Percentiles rank a stretch among this genome's conserved stretches.
phyloP scores from a whole-genome alignment of 2,888 invertebrate genomes.

The Oegoconia quadripuncta region DNA sequence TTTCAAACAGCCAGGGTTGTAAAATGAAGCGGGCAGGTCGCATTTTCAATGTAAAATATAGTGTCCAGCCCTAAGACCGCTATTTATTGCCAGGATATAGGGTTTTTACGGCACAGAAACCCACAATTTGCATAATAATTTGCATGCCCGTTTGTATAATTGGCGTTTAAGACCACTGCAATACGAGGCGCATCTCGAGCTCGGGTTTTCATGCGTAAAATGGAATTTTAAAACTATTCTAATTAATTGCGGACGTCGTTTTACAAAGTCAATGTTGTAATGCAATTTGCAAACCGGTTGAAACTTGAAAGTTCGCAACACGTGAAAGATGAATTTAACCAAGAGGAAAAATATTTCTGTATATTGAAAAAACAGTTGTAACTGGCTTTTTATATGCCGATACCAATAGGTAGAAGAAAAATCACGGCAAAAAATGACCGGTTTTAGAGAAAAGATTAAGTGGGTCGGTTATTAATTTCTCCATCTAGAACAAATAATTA shows the following conservation, averaged over 20 bases:
- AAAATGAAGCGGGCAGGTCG: slow-evolving; percentile 3
- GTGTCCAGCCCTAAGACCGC: slow-evolving; percentile 3
- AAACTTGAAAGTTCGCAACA: not conserved
- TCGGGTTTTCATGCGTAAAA: not conserved
- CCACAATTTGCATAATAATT: slow-evolving; percentile 38
- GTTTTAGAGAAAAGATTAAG: no score
- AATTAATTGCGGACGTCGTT: no score
- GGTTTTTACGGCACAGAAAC: slow-evolving; percentile 16
- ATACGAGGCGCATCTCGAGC: not conserved
- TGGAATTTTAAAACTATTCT: no score
- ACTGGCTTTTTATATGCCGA: no score
- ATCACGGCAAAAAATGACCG: no score
- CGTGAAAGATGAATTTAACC: no score
- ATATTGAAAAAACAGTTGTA: no score
- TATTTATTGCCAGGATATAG: slow-evolving; percentile 11
- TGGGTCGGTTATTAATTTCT: no score
- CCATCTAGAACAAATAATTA: no score
- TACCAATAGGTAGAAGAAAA: no score
- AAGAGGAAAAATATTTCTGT: no score
- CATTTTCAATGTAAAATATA: slow-evolving; percentile 1
- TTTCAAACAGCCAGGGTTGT: slow-evolving; percentile 5
- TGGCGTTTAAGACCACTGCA: slow-evolving; percentile 17
- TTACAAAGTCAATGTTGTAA: no score
- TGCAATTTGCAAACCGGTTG: not conserved
- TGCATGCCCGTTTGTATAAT: slow-evolving; percentile 32